These are phyloP conservation scores for Lophius americanus DNA, from an alignment of 2,797 vertebrate genomes.

Conservation along the genomic window DNA sequence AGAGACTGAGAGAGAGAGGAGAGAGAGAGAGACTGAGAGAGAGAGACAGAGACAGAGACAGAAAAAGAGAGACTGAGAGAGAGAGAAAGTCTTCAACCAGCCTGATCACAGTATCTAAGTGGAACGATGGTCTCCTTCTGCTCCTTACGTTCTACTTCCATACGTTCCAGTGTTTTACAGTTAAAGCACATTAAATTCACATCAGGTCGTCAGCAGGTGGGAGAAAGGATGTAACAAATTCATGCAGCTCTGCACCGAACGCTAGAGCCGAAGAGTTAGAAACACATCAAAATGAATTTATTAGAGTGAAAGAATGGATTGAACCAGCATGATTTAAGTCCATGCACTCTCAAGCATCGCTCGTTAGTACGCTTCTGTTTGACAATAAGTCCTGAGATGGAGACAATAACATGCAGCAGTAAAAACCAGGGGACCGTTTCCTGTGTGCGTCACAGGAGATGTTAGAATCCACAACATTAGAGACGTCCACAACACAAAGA, in stretches of 20 bases:
- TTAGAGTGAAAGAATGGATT: constrained; percentile 24
- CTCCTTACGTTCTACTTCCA: constrained; percentile 29
- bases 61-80: too few relatives aligned
- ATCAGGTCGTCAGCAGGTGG: constrained; percentile 20
- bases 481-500: constrained; percentile 60
- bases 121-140: constrained; percentile 15
- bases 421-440: constrained; percentile 7
- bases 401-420: constrained; percentile 11
- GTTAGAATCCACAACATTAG: constrained; percentile 54
- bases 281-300: constrained; percentile 6
- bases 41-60: too few relatives aligned
- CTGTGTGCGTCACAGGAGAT: constrained; percentile 20
- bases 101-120: constrained; percentile 6
- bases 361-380: constrained; percentile 19
- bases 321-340: constrained; percentile 25
- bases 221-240: neutral
- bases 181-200: constrained; percentile 34
- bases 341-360: constrained; percentile 15
- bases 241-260: constrained; percentile 17
- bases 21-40: too few relatives aligned
- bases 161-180: constrained; percentile 22
- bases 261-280: constrained; percentile 3
- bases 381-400: constrained; percentile 32
- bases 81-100: constrained; percentile 30
- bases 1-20: too few relatives aligned